Percentiles rank a stretch among this genome's conserved stretches.
phyloP scores from a whole-genome alignment of 1,140 invertebrate genomes.

The Drosophila insularis region DNA sequence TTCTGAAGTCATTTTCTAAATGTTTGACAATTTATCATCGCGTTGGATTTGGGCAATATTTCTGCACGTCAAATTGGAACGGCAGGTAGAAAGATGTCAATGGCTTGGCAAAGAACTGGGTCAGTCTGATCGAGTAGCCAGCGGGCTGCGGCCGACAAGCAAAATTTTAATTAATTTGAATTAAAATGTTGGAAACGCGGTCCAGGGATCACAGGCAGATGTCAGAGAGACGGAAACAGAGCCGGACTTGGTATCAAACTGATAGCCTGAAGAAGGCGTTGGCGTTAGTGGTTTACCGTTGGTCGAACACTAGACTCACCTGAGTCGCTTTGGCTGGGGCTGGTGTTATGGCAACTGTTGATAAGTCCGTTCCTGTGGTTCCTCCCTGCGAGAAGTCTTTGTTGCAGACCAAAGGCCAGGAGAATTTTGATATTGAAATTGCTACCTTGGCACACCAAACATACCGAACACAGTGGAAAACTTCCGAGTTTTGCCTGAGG shows the following conservation, averaged over 20 bases:
- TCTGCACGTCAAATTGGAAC: slow-evolving; percentile 50
- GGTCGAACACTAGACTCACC: slow-evolving; percentile 52
- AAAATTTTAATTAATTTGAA: slow-evolving; percentile 75
- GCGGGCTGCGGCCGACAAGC: slow-evolving; percentile 34
- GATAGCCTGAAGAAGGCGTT: slow-evolving; percentile 74
- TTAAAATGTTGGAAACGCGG: slow-evolving; percentile 64
- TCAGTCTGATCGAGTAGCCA: slow-evolving; percentile 46
- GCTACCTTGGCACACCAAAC: slow-evolving; percentile 63
- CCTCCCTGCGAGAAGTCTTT: slow-evolving; percentile 43
- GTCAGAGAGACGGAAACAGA: slow-evolving; percentile 32
- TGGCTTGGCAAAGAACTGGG: slow-evolving; percentile 47
- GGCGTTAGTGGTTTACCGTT: slow-evolving; percentile 68
- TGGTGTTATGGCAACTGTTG: slow-evolving; percentile 24
- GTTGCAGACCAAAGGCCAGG: slow-evolving; percentile 68
- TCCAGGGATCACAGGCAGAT: slow-evolving; percentile 29
- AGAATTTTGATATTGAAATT: slow-evolving; percentile 78
- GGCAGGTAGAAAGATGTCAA: slow-evolving; percentile 49
- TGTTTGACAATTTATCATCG: slow-evolving; percentile 65
- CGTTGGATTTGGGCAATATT: slow-evolving; percentile 49
- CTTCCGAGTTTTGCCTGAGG: slow-evolving; percentile 70
- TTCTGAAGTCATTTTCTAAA: slow-evolving; percentile 67
- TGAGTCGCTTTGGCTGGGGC: slow-evolving; percentile 6
- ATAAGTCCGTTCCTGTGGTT: slow-evolving; percentile 30
- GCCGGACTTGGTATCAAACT: slow-evolving; percentile 32
- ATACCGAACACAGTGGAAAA: slow-evolving; percentile 42